phyloP scores from a whole-genome alignment of 2,113 vertebrate genomes.

The Ploceus nigricollis region DNA sequence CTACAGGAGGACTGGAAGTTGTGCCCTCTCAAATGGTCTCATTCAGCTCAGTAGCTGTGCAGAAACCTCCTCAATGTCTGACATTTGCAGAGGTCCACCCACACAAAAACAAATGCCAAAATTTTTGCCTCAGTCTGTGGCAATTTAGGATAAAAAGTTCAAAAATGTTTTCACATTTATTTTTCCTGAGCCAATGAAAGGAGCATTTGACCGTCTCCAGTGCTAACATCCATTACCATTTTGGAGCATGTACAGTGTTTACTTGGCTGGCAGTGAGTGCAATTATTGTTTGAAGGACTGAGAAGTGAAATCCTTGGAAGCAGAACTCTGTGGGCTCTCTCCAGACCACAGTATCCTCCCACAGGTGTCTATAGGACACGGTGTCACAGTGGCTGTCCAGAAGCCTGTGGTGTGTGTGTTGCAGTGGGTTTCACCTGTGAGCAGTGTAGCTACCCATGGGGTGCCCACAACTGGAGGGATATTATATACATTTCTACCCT shows the following conservation, averaged over 20 bases:
- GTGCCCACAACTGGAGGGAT: background rate
- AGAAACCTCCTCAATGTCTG: background rate
- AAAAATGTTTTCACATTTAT: background rate
- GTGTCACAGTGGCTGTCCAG: background rate
- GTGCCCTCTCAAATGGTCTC: background rate
- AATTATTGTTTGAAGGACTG: background rate
- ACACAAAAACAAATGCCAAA: conserved; percentile 14
- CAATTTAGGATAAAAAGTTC: background rate
- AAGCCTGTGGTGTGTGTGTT: rapidly evolving
- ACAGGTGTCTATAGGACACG: rapidly evolving
- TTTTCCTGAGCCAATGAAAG: background rate
- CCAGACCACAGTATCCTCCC: background rate
- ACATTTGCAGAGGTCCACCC: background rate
- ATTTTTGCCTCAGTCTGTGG: background rate
- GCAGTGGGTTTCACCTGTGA: background rate
- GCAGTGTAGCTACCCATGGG: rapidly evolving
- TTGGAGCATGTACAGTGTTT: background rate
- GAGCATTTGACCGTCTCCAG: rapidly evolving
- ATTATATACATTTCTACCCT: background rate
- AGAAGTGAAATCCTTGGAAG: background rate
- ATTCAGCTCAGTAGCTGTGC: background rate
- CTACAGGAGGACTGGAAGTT: background rate
- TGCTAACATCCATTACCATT: background rate
- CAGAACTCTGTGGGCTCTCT: background rate
- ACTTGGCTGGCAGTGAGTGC: background rate